Evolutionary conservation across 2,797 vertebrate species (phyloP).

Genomic region (Bradypodion pumilum): DNA sequence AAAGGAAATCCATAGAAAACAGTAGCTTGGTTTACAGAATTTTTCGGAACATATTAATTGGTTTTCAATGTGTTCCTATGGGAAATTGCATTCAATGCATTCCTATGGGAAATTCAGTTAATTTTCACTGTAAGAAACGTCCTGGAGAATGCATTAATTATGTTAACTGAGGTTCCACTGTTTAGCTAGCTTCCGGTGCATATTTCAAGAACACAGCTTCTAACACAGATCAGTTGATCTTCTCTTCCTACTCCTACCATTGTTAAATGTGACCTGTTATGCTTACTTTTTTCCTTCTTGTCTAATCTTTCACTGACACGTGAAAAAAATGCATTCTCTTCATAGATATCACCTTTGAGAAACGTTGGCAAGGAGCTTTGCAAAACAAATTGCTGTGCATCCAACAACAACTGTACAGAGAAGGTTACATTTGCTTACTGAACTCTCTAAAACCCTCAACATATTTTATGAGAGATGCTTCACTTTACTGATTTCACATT

Average conservation of each 20-base stretch:
- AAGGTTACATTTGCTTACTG: neutral
- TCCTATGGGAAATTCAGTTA: no score
- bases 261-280: neutral
- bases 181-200: no score
- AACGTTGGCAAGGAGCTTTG: neutral
- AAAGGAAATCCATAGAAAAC: no score
- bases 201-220: neutral
- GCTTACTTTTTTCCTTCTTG: neutral
- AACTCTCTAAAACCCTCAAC: neutral
- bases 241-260: neutral
- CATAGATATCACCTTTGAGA: neutral
- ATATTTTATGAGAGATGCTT: neutral
- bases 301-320: conserved; percentile 6
- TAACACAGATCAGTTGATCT: neutral
- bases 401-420: neutral
- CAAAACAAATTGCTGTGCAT: neutral
- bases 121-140: no score
- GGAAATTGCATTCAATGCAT: no score
- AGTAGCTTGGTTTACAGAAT: no score
- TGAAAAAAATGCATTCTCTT: conserved; percentile 16
- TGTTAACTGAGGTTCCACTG: no score
- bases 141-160: no score
- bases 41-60: no score
- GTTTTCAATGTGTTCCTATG: neutral
- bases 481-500: neutral